Evolutionary conservation across 2,888 invertebrate species (phyloP), one percentile per base, ranked within the genome.

Genomic region (Erebia palarica): DNA sequence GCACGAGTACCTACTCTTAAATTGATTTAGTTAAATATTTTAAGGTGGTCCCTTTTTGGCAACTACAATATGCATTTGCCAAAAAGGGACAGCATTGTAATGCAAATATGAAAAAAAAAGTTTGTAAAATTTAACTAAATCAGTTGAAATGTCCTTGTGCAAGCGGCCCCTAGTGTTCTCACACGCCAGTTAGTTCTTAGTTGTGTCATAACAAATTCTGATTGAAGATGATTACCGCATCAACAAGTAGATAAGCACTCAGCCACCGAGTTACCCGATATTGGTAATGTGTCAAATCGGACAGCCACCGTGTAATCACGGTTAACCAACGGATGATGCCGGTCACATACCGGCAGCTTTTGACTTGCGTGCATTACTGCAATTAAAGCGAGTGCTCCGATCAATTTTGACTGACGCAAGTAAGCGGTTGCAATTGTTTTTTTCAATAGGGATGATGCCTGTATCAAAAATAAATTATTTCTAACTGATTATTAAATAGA

Each of bases 301-400:
- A 65, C 55, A 18, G 58, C 49, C 47, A 42, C 68, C 60, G 53
- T 16, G 57, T 36, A 51, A 59, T 65, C 18, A 42, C 27, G 68
- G 53, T 59, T 65, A 51, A 51, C 61, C 59, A 55, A 63, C 68
- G 53, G 49, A 69, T 65, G 18, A 51, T 51, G 5, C 51, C 51
- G 51, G 51, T 51, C 51, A 5, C 51, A 51, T 58, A 64, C 42
- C 57, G 49, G 65, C 68, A 47, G 67, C 69, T 69, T 69, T 74
- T 67, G 71, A 73, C 70, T 70, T 14, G 64, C 70, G 66, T 71
- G 72, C 58, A 44, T 68, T 60, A 59, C 65, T 68, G 65, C 71
- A 75, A 74, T 74, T 73, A 71, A 58, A 71, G 55, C 69, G 47
- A 68, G 63, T 69, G 65, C n/a, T 65, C 64, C 68, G 64, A 71